Base-by-base conservation (phyloP, 2,888 invertebrate genomes). In the Clostera curtula region DNA sequence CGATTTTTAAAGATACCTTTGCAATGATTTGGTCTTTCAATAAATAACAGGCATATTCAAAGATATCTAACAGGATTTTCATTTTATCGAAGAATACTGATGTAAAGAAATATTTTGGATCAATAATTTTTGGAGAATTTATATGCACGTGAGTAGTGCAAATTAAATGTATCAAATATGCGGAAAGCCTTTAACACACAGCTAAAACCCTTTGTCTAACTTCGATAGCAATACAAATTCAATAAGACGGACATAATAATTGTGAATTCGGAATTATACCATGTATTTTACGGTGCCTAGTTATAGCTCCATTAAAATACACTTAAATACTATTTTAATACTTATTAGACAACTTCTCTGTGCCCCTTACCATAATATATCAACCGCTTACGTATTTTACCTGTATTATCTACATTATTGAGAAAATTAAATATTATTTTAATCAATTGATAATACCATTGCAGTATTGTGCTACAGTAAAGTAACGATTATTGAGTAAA, bases 261-360 rank as follows among this genome's bases (percentile, higher is more conserved):
- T n/a, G n/a, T n/a, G n/a, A n/a, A n/a, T n/a, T n/a, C 13, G 13
- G 22, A 22, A 22, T 11, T 22, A 22, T 13, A 17, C 17, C 16
- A 12, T 16, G 11, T 17, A n/a, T n/a, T 16, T n/a, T 16, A 7
- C 17, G 24, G 11, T 11, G 12, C 17, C n/a, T 10, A 23, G 7
- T 14, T 24, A 27, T 31, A 27, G 32, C 29, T 32, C 28, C 18
- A 11, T n/a, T 7, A 16, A 19, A 24, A 22, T 31, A 40, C 23
- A 30, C 26, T 33, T 43, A 43, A 29, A 28, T 37, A 34, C 26
- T 39, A 32, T 24, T 12, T 25, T 49, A 42, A 49, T 46, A 48
- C 47, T 40, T 40, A 42, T 17, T n/a, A 40, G 47, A 56, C 56
- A 58, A 62, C 49, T 42, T 32, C 40, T 31, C 46, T 53, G 46